Percentiles rank a stretch among this genome's conserved stretches.
Evolutionary conservation across 2,113 vertebrate species (phyloP).

Genomic region (human (Homo sapiens)): DNA sequence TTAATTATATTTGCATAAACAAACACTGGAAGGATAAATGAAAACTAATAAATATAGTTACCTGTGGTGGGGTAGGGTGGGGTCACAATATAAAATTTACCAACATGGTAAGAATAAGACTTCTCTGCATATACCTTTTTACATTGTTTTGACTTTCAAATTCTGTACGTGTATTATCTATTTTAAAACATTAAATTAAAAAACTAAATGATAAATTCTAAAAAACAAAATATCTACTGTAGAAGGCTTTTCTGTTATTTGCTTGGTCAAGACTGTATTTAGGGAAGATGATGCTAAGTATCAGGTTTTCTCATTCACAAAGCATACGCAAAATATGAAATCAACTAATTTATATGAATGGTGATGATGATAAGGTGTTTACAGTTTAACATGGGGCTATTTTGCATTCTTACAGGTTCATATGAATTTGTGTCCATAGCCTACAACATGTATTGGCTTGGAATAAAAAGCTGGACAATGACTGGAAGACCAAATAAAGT

Average conservation of each 20-base stretch:
- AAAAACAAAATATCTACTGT: not conserved
- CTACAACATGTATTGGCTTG: not conserved
- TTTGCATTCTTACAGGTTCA: not conserved
- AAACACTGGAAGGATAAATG: not conserved
- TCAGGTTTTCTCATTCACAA: slow-evolving; percentile 28
- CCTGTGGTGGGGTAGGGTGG: not conserved
- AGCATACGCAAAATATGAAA: not conserved
- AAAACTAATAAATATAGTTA: slow-evolving; percentile 31
- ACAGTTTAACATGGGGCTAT: not conserved
- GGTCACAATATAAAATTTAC: not conserved
- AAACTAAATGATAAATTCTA: slow-evolving; percentile 7
- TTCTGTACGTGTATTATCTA: not conserved
- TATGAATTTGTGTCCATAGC: not conserved
- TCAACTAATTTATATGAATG: not conserved
- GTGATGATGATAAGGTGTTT: not conserved
- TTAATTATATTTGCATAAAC: slow-evolving; percentile 17
- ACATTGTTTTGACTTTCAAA: slow-evolving; percentile 1
- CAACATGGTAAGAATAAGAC: not conserved
- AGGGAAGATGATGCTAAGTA: not conserved
- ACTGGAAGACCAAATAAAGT: not conserved
- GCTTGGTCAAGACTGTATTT: not conserved
- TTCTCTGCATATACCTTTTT: not conserved
- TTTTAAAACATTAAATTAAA: slow-evolving; percentile 12
- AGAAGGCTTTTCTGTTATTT: not conserved
- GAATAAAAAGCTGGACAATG: not conserved